phyloP scores from a whole-genome alignment of 2,797 vertebrate genomes.

The Sebastes minor region DNA sequence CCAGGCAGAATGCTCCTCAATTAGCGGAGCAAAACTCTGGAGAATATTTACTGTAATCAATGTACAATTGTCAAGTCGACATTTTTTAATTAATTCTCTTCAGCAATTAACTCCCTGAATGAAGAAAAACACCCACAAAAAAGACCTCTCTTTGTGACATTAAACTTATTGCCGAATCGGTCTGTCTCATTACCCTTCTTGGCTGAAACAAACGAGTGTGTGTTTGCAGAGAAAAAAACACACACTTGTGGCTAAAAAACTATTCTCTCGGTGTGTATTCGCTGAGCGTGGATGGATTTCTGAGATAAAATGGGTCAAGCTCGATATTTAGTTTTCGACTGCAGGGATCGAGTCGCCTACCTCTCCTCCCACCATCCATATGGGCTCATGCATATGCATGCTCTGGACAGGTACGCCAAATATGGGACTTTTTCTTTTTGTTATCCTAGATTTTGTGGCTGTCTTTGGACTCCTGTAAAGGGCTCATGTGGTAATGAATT shows the following conservation, averaged over 20 bases:
- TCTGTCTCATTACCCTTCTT: slow-evolving; percentile 61
- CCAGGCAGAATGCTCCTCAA: slow-evolving; percentile 61
- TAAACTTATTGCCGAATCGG: slow-evolving; percentile 53
- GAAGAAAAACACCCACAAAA: slow-evolving; percentile 58
- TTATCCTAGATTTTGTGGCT: slow-evolving; percentile 38
- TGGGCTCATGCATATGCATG: slow-evolving; percentile 73
- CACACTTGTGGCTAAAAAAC: slow-evolving; percentile 20
- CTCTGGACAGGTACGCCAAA: slow-evolving; percentile 61
- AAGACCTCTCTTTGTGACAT: slow-evolving; percentile 70
- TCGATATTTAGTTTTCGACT: slow-evolving; percentile 54
- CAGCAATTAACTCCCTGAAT: slow-evolving; percentile 70
- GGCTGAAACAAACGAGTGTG: slow-evolving; percentile 65
- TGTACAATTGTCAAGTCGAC: slow-evolving; percentile 68
- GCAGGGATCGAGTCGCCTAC: slow-evolving; percentile 57
- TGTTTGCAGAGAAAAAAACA: slow-evolving; percentile 34
- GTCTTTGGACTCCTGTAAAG: slow-evolving; percentile 44
- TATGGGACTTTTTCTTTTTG: not conserved
- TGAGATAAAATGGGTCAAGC: slow-evolving; percentile 68
- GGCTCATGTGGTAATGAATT: slow-evolving; percentile 43
- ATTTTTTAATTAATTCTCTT: slow-evolving; percentile 71
- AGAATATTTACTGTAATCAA: slow-evolving; percentile 77
- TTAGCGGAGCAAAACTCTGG: slow-evolving; percentile 63
- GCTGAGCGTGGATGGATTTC: slow-evolving; percentile 38
- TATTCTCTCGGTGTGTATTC: slow-evolving; percentile 22
- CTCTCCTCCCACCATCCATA: slow-evolving; percentile 74